Conservation (phyloP, 2,888 invertebrate species). For the Dastarcus helophoroides region DNA sequence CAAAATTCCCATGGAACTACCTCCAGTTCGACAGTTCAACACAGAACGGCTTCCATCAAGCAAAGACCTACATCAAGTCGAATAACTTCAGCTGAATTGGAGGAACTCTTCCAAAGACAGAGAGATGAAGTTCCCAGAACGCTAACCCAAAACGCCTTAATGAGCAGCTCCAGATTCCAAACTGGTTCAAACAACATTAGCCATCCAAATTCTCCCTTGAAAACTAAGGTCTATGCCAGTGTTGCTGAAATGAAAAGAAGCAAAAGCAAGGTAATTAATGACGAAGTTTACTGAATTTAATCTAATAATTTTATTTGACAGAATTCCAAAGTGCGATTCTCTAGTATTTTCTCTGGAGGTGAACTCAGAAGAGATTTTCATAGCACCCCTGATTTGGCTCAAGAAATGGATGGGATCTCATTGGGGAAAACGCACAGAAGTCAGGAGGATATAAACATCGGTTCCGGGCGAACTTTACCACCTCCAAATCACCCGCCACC, state of each 20-base stretch:
- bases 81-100: constrained; percentile 83
- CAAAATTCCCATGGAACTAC: constrained; percentile 37
- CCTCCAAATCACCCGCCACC: constrained; percentile 77
- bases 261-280: constrained; percentile 51
- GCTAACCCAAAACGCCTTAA: constrained; percentile 41
- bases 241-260: constrained; percentile 91
- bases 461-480: constrained; percentile 42
- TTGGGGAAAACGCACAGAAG: constrained; percentile 48
- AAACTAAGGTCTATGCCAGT: constrained; percentile 73
- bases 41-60: constrained; percentile 83
- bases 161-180: constrained; percentile 70
- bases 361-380: constrained; percentile 73
- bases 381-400: constrained; percentile 75
- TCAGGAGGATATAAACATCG: constrained; percentile 54
- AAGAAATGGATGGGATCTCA: constrained; percentile 29
- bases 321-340: constrained; percentile 44
- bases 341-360: constrained; percentile 34
- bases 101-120: constrained; percentile 85
- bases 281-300: background rate
- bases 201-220: constrained; percentile 51
- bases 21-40: constrained; percentile 45
- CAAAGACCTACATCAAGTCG: constrained; percentile 78
- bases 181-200: constrained; percentile 44
- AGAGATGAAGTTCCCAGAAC: constrained; percentile 42
- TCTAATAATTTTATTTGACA: constrained; percentile 23